Percentiles rank a stretch among this genome's conserved stretches.
phyloP scores from a whole-genome alignment of 2,888 invertebrate species.

The Chymomyza amoena region DNA sequence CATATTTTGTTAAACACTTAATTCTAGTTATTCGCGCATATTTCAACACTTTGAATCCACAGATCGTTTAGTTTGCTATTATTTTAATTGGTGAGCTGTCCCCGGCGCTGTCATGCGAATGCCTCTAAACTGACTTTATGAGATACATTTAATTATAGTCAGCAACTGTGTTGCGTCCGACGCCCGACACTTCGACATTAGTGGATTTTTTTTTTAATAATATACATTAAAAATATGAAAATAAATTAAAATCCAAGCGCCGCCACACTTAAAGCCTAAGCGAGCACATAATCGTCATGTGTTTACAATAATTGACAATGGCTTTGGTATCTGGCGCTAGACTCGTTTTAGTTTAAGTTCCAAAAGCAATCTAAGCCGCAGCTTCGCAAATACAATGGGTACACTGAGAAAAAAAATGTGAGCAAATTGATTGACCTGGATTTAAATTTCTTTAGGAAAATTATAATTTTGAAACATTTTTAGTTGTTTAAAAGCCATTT shows the following conservation, averaged over 20 bases:
- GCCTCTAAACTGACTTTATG: conserved; percentile 52
- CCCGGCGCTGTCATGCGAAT: conserved; percentile 18
- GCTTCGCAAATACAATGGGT: background rate
- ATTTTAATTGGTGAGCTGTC: conserved; percentile 27
- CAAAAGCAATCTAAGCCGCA: background rate
- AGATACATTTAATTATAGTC: conserved; percentile 3
- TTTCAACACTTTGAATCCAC: background rate
- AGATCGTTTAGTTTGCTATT: background rate
- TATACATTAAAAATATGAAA: conserved; percentile 43
- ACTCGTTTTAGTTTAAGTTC: conserved; percentile 13
- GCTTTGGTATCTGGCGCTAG: conserved; percentile 13
- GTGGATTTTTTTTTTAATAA: conserved; percentile 46
- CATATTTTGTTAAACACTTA: background rate
- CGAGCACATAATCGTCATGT: conserved; percentile 20
- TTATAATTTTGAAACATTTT: no score
- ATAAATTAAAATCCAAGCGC: conserved; percentile 44
- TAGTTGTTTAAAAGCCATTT: no score
- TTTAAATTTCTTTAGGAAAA: no score
- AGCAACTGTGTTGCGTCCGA: conserved; percentile 15
- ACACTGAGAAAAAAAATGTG: background rate
- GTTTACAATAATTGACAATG: conserved; percentile 39
- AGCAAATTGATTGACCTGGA: background rate
- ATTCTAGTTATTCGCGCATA: background rate
- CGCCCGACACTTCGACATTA: background rate
- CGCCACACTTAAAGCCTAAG: conserved; percentile 46